These are phyloP conservation scores for Operophtera brumata DNA, from an alignment of 2,888 invertebrate species.

Conservation along the genomic window DNA sequence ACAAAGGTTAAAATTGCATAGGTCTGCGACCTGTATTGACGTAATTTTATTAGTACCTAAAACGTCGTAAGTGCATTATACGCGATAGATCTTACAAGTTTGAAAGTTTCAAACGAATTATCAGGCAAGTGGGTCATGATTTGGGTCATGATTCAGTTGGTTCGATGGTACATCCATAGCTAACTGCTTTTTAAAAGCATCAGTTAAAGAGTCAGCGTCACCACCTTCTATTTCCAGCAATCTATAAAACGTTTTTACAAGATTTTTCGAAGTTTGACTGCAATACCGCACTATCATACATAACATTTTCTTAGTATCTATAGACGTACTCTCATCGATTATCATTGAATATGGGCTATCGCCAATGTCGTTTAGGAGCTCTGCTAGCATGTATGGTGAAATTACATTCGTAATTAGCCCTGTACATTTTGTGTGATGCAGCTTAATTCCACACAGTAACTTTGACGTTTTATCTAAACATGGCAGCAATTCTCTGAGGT, in stretches of 20 bases:
- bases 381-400: neutral
- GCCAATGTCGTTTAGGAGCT: neutral
- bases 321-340: neutral
- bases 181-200: neutral
- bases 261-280: neutral
- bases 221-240: neutral
- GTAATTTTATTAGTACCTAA: no score
- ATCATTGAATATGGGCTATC: neutral
- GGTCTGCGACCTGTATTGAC: no score
- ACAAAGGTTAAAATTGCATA: no score
- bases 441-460: no score
- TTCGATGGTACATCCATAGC: no score
- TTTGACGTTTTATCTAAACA: no score
- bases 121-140: no score
- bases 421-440: neutral
- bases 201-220: neutral
- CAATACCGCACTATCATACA: neutral
- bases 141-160: no score
- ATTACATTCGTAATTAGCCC: neutral
- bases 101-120: no score
- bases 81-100: no score
- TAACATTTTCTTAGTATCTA: neutral
- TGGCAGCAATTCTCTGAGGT: no score
- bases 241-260: neutral
- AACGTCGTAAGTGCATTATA: no score